Evolutionary conservation across 2,113 vertebrate genomes (phyloP), one percentile per base, ranked within the genome.

Genomic region (Clinocottus analis): DNA sequence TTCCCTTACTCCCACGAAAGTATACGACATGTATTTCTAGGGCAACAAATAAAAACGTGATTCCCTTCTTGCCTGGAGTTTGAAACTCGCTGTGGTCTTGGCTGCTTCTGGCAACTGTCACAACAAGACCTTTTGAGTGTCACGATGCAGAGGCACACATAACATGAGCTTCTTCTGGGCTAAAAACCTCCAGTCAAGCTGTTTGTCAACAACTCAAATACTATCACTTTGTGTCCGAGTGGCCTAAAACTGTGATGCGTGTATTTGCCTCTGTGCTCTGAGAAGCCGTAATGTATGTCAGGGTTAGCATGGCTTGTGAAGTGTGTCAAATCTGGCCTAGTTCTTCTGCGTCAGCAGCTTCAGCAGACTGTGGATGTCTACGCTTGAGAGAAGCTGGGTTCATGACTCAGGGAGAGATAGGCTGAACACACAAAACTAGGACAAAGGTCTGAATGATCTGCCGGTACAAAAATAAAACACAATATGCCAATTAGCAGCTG

Each of bases 251-350:
- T 41, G 35, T 5, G 37, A 72, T 75, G 61, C 35, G 33, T 77
- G 35, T 55, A 71, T 65, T 71, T 33, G n/a, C 25, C 47, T 79
- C 56, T 53, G 23, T 76, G 62, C 66, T 79, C 59, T 45, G 78
- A 79, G 76, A 80, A 81, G 83, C 73, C 76, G 70, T 84, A 75
- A 89, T 75, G 87, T 82, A 79, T 85, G 90, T 86, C 81, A 72
- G 90, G 72, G 85, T 79, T 78, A 85, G 85, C 84, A 60, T 78
- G 90, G 88, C 77, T 87, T 90, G 59, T 94, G 89, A 89, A 94
- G 92, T 93, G 93, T 93, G 91, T 91, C 87, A 93, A 94, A 95
- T 94, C 90, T 94, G 94, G 75, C 93, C 93, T 92, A 93, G 82
- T 95, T 95, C 90, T 94, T 90, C 89, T 89, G 92, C 76, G 77